These are phyloP conservation scores for Tetragonisca angustula DNA, from an alignment of 2,888 invertebrate genomes.

Conservation along the genomic window DNA sequence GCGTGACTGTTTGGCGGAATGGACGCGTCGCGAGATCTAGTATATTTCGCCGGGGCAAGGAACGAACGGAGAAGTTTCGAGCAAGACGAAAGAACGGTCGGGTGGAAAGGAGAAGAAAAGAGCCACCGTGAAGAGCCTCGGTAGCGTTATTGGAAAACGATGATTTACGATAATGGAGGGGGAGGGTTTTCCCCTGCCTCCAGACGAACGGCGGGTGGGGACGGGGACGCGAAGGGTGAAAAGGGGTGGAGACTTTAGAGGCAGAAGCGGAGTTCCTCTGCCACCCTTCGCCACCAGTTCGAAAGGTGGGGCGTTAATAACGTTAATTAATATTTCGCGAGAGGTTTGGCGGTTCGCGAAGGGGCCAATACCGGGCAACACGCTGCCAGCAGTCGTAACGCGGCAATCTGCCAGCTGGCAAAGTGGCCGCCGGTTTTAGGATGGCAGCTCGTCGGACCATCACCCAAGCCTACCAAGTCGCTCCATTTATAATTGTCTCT, in stretches of 20 bases:
- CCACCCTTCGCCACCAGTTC: slow-evolving; percentile 77
- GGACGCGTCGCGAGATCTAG: slow-evolving; percentile 23
- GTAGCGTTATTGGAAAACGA: slow-evolving; percentile 86
- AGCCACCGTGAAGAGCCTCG: slow-evolving; percentile 80
- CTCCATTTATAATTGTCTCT: slow-evolving; percentile 27
- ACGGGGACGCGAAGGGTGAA: slow-evolving; percentile 43
- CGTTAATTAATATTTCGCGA: slow-evolving; percentile 87
- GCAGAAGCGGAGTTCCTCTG: slow-evolving; percentile 59
- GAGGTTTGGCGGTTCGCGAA: slow-evolving; percentile 82
- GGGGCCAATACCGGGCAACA: slow-evolving; percentile 51
- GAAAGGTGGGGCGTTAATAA: slow-evolving; percentile 86
- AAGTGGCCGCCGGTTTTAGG: slow-evolving; percentile 45
- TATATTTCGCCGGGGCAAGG: slow-evolving; percentile 22
- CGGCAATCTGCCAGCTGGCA: slow-evolving; percentile 83
- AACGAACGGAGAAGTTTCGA: slow-evolving; percentile 52
- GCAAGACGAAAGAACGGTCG: slow-evolving; percentile 19
- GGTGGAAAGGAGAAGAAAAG: slow-evolving; percentile 47
- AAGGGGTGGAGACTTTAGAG: slow-evolving; percentile 61
- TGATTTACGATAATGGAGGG: slow-evolving; percentile 87
- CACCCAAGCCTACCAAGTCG: slow-evolving; percentile 32
- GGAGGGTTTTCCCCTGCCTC: slow-evolving; percentile 73
- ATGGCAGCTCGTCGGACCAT: slow-evolving; percentile 34
- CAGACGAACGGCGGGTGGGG: slow-evolving; percentile 31
- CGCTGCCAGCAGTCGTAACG: slow-evolving; percentile 58
- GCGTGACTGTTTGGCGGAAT: slow-evolving; percentile 33